Conservation (phyloP, 2,888 invertebrate species). For the Gymnoscelis rufifasciata region DNA sequence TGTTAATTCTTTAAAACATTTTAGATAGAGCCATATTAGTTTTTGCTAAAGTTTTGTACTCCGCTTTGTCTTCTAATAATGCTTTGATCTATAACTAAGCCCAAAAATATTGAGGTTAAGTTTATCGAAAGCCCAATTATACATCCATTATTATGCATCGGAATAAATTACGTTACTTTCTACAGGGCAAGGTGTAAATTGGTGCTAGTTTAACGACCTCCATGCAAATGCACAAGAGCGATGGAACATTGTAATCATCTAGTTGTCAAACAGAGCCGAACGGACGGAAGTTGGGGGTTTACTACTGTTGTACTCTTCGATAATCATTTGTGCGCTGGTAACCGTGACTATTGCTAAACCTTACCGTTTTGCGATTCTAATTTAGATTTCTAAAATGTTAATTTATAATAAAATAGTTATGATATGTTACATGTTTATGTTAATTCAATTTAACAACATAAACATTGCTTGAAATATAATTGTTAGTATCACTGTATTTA, state of each 20-base stretch:
- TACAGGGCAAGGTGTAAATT: constrained; percentile 19
- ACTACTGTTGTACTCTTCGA: constrained; percentile 30
- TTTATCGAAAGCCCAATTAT: not conserved
- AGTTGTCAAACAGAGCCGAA: constrained; percentile 60
- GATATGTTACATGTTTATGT: no score
- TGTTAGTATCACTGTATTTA: no score
- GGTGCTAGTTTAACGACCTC: constrained; percentile 27
- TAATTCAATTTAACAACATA: no score
- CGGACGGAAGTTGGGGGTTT: constrained; percentile 49
- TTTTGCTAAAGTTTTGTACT: no score
- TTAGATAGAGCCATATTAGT: no score
- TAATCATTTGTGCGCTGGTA: constrained; percentile 36
- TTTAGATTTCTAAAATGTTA: not conserved
- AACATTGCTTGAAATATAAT: no score
- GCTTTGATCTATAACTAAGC: no score
- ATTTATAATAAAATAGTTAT: no score
- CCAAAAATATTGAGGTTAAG: not conserved
- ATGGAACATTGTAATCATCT: constrained; percentile 31
- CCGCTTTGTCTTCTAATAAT: no score
- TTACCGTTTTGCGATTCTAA: not conserved
- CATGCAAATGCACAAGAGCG: constrained; percentile 29
- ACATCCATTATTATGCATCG: not conserved
- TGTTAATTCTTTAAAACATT: no score
- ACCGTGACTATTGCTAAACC: constrained; percentile 6
- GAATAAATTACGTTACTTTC: constrained; percentile 10